phyloP scores from a whole-genome alignment of 2,113 vertebrate species.

The Hoplias malabaricus region DNA sequence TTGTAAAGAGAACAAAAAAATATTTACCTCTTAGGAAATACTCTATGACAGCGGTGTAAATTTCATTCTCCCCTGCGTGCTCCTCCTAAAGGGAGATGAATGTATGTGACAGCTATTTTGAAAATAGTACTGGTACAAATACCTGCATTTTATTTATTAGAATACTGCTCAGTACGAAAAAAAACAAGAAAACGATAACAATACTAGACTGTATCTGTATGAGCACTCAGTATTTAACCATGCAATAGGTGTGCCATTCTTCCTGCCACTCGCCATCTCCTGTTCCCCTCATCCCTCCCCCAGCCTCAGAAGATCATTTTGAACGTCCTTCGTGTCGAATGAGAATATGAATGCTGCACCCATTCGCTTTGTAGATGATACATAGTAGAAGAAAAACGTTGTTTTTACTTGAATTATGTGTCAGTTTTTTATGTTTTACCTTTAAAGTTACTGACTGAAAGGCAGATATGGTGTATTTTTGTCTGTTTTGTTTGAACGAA shows the following conservation, averaged over 20 bases:
- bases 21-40: slow-evolving; percentile 40
- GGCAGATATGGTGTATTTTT: slow-evolving; percentile 5
- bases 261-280: background rate
- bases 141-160: slow-evolving; percentile 56
- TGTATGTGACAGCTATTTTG: slow-evolving; percentile 34
- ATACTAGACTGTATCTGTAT: slow-evolving; percentile 46
- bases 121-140: slow-evolving; percentile 46
- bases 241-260: slow-evolving; percentile 47
- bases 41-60: slow-evolving; percentile 39
- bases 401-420: slow-evolving; percentile 40
- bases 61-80: slow-evolving; percentile 37
- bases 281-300: background rate
- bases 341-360: slow-evolving; percentile 23
- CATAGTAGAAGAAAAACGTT: slow-evolving; percentile 17
- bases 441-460: slow-evolving; percentile 14
- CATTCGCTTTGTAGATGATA: slow-evolving; percentile 32
- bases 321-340: slow-evolving; percentile 9
- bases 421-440: slow-evolving; percentile 8
- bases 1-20: slow-evolving; percentile 43
- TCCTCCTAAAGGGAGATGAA: slow-evolving; percentile 35
- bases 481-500: background rate
- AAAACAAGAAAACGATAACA: slow-evolving; percentile 11
- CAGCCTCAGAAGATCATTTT: slow-evolving; percentile 11
- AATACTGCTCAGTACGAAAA: slow-evolving; percentile 44
- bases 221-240: slow-evolving; percentile 51